phyloP scores from a whole-genome alignment of 2,797 vertebrate genomes.

The Fratercula arctica region DNA sequence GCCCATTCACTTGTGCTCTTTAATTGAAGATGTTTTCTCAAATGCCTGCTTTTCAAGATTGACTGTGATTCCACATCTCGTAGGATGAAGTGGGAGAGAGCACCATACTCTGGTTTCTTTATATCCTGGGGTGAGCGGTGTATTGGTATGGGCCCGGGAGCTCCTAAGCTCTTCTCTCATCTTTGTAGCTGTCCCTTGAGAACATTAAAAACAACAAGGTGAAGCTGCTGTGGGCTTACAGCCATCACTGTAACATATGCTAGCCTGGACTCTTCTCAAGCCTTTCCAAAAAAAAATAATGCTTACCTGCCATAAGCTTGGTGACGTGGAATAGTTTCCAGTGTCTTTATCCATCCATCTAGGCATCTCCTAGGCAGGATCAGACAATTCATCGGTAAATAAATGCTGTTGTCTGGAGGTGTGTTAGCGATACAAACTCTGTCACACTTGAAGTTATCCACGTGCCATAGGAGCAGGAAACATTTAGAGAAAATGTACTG shows the following conservation, averaged over 20 bases:
- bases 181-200: not conserved
- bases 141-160: not conserved
- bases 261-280: not conserved
- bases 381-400: not conserved
- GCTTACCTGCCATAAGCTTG: not conserved
- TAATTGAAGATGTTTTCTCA: not conserved
- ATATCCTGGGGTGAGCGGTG: accelerated
- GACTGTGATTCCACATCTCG: not conserved
- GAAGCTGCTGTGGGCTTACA: not conserved
- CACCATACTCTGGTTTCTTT: not conserved
- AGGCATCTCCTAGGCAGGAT: not conserved
- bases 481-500: not conserved
- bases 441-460: not conserved
- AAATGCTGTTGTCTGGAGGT: not conserved
- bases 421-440: not conserved
- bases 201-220: not conserved
- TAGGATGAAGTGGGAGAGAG: not conserved
- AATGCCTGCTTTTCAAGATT: not conserved
- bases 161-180: not conserved
- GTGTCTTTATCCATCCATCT: not conserved
- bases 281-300: not conserved
- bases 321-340: not conserved
- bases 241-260: not conserved
- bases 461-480: not conserved
- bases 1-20: not conserved